Evolutionary conservation across 2,113 vertebrate genomes (phyloP), one percentile per base, ranked within the genome.

Genomic region (Perccottus glenii): DNA sequence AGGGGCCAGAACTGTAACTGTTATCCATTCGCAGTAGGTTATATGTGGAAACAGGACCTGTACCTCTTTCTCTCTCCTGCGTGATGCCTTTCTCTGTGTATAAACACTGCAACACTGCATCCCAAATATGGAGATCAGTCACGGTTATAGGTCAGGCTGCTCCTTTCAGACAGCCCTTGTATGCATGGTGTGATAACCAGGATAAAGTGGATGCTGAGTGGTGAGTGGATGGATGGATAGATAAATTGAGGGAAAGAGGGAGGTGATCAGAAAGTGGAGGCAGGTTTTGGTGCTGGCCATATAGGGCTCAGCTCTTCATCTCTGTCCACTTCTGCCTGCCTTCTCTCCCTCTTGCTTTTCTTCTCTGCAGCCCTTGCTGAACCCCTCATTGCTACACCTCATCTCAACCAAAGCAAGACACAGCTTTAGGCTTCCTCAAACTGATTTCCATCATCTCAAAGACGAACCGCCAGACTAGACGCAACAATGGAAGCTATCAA

Each of bases 401-500:
- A 60, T 73, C 81, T 73, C 68, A 59, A 6, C 19, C 27, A 5
- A 56, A 55, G 43, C 53, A 19, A 49, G 10, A 57, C 32, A 61
- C 42, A 56, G 19, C 33, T 33, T 1, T 36, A 2, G 0, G n/a
- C 61, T 60, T 59, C 70, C 62, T 43, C 11, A 72, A 62, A 14
- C 61, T 59, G 11, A 51, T 0, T 52, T 70, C 60, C 33, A 32
- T 67, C 72, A 78, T 80, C 78, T 70, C 59, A 52, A 19, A 64
- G 19, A 65, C 46, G 45, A 50, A 53, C 57, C 3, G 77, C 19
- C 19, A 27, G 3, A 27, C 19, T 27, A 27, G 19, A 27, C 19
- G 19, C 71, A 82, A 90, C 74, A 87, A 99, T 99, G 98, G 96
- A 98, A 84, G 97, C 98, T 84, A 98, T 94, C 88, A 94, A 94